These are phyloP conservation scores for Selene dorsalis DNA, from an alignment of 2,797 vertebrate genomes.

Conservation along the genomic window DNA sequence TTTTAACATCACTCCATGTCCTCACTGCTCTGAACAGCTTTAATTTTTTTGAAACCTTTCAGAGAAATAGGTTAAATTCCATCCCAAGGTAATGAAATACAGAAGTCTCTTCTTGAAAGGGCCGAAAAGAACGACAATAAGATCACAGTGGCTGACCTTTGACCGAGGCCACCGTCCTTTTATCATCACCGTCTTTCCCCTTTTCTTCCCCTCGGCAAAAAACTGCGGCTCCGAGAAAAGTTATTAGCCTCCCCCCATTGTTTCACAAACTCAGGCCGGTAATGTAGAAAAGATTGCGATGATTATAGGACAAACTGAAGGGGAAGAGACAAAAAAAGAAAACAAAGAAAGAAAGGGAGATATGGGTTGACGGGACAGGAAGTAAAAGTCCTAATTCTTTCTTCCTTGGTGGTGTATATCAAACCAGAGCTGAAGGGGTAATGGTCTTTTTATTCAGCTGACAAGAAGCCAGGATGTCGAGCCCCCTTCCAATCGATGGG, in stretches of 20 bases:
- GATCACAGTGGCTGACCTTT: conserved; percentile 89
- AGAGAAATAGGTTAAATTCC: conserved; percentile 79
- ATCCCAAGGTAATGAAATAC: conserved; percentile 86
- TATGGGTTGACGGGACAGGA: conserved; percentile 80
- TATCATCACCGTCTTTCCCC: conserved; percentile 82
- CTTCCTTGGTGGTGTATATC: conserved; percentile 83
- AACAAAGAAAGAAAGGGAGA: conserved; percentile 59
- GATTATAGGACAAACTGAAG: conserved; percentile 80
- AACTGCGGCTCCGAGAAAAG: conserved; percentile 81
- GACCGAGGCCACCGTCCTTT: conserved; percentile 86
- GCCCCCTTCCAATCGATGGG: conserved; percentile 87
- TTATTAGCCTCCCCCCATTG: conserved; percentile 86
- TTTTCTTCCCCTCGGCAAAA: conserved; percentile 83
- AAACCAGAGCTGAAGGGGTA: conserved; percentile 84
- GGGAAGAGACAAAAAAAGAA: conserved; percentile 74
- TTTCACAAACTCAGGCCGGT: conserved; percentile 83
- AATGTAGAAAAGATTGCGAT: conserved; percentile 88
- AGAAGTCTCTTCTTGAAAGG: conserved; percentile 84
- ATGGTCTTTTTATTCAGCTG: conserved; percentile 90
- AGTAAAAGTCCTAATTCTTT: conserved; percentile 84
- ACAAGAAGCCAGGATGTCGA: conserved; percentile 86
- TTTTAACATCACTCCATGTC: conserved; percentile 54
- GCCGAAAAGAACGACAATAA: conserved; percentile 84
- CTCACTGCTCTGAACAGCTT: conserved; percentile 62
- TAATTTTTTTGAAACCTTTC: conserved; percentile 67